Conservation (phyloP, 2,113 vertebrate genomes). For the Pangasianodon hypophthalmus region DNA sequence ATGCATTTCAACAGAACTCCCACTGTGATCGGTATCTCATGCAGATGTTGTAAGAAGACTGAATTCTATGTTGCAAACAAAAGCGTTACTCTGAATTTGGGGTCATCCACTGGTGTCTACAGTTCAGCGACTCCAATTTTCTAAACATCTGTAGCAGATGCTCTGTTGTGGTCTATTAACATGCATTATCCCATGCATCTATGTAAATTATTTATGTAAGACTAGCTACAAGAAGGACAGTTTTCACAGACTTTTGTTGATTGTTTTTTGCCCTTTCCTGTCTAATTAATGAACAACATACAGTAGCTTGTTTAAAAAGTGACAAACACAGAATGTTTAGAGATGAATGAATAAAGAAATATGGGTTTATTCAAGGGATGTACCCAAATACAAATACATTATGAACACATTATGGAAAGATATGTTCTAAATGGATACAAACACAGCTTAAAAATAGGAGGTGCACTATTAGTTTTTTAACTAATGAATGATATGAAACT, state of each 20-base stretch:
- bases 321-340: neutral
- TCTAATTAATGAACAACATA: neutral
- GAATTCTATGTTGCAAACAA: slow-evolving; percentile 20
- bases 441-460: neutral
- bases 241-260: neutral
- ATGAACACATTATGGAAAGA: neutral
- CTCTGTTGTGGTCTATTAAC: neutral
- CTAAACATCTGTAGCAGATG: neutral
- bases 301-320: neutral
- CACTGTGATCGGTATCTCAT: slow-evolving; percentile 11
- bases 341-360: neutral
- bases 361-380: neutral
- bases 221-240: neutral
- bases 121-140: neutral
- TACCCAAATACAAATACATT: neutral
- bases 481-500: neutral
- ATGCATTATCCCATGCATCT: neutral
- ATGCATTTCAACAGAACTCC: slow-evolving; percentile 32
- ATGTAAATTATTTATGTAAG: neutral
- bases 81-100: slow-evolving; percentile 24
- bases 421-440: neutral
- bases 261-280: neutral
- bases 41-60: slow-evolving; percentile 7
- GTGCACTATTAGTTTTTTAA: neutral
- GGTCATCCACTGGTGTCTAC: neutral